Evolutionary conservation across 2,888 invertebrate genomes (phyloP), one percentile per base, ranked within the genome.

Genomic region (Antheraea yamamai): DNA sequence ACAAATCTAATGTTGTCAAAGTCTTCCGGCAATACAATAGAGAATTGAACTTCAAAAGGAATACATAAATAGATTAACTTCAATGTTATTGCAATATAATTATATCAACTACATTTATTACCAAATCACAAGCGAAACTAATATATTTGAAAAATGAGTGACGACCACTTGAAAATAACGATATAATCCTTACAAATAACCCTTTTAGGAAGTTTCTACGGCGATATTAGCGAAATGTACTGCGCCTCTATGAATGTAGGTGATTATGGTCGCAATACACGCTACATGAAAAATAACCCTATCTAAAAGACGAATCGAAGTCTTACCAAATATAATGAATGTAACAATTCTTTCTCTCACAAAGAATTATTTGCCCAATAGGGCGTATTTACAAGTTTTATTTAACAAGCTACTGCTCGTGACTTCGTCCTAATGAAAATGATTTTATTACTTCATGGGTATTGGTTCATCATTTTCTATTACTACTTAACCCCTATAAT

Each of bases 171-270:
- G 78, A 81, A 86, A 86, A 84, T 84, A 87, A 86, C 87, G 85
- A 84, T 87, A 90, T 90, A 90, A 85, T 85, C 90, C 87, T 88
- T 76, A 80, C 77, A 83, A 89, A 91, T 87, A 91, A 88, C 90
- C 90, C 91, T 87, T 91, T 85, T 84, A 85, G 80, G 47, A 83
- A 78, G 81, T 79, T 78, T 78, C 72, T 78, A 79, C 74, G 78
- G 81, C 81, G 83, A 79, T 84, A 84, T 85, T 85, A 85, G 84
- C 83, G 84, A 84, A 85, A 83, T 86, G 88, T 84, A 84, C 82
- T 84, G 84, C 80, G 83, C 84, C 83, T 81, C 80, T 77, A 77
- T 79, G 76, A 77, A 79, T 82, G 78, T 74, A 64, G 73, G 75
- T 74, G 79, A 81, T 83, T 88, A 91, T 84, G 84, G 88, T 81